A percentile compares a stretch with the other conserved stretches of the same genome.
Conservation (phyloP, 2,888 invertebrate species). For the Callimorpha dominula region DNA sequence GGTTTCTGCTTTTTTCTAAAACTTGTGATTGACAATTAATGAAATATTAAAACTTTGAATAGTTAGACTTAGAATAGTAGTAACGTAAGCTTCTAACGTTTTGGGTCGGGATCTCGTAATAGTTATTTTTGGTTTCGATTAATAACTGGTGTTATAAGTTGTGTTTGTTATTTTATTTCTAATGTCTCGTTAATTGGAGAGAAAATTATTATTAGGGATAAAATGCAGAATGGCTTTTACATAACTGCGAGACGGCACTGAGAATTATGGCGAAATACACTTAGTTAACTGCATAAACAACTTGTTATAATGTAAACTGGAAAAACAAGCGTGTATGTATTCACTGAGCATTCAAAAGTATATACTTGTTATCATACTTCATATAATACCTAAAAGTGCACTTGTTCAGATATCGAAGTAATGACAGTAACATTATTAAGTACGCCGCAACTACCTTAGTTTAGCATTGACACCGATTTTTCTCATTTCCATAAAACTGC, state of each 20-base stretch:
- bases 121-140: no score
- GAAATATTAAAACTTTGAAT: neutral
- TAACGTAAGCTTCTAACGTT: no score
- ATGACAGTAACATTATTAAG: neutral
- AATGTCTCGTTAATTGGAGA: no score
- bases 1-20: no score
- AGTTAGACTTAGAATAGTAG: no score
- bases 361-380: neutral
- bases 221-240: neutral
- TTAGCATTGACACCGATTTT: slow-evolving; percentile 12
- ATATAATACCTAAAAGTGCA: neutral
- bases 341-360: neutral
- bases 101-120: no score
- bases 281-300: no score
- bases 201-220: neutral
- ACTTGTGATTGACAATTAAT: no score
- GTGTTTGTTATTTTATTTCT: neutral
- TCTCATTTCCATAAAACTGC: slow-evolving; percentile 4
- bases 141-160: neutral
- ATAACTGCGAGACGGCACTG: no score
- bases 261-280: neutral
- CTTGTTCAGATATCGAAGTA: neutral
- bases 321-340: neutral
- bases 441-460: neutral
- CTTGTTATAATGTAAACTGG: neutral